Percentiles rank a stretch among this genome's conserved stretches.
Evolutionary conservation across 2,113 vertebrate genomes (phyloP).

Genomic region (Nasalis larvatus): DNA sequence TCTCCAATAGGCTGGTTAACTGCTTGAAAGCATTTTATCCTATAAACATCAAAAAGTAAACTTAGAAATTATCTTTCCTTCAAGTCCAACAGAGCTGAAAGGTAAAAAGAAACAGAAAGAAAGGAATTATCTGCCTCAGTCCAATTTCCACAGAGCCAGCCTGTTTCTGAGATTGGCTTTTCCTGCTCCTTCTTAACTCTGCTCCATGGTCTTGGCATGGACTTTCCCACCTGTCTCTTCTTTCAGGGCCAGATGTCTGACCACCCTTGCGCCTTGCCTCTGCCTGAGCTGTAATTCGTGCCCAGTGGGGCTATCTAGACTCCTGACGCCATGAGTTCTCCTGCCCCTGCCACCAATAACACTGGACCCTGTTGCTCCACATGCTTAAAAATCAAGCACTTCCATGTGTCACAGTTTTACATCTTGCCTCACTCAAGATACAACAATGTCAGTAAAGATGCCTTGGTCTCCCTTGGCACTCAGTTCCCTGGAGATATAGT

Average conservation of each 20-base stretch:
- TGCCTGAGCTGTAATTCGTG: not conserved
- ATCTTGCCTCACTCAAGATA: not conserved
- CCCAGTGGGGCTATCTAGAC: not conserved
- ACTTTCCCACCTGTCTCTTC: not conserved
- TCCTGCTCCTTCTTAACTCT: not conserved
- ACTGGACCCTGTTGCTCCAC: not conserved
- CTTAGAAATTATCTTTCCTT: not conserved
- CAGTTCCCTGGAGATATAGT: not conserved
- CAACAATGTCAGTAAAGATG: not conserved
- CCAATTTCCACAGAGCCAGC: not conserved
- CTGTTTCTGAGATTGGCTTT: not conserved
- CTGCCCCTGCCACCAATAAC: not conserved
- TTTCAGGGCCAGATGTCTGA: not conserved
- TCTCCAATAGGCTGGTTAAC: not conserved
- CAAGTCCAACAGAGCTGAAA: too few species aligned
- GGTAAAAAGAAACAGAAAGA: too few species aligned
- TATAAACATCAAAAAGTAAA: not conserved
- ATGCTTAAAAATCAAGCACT: not conserved
- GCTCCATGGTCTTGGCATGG: not conserved
- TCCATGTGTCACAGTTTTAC: not conserved
- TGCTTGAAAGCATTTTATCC: constrained; percentile 19
- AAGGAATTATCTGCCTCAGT: too few species aligned
- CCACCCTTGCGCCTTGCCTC: not conserved
- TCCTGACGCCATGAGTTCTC: not conserved
- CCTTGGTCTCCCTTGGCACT: not conserved